phyloP scores from a whole-genome alignment of 2,888 invertebrate genomes.

The Nymphalis c-album region DNA sequence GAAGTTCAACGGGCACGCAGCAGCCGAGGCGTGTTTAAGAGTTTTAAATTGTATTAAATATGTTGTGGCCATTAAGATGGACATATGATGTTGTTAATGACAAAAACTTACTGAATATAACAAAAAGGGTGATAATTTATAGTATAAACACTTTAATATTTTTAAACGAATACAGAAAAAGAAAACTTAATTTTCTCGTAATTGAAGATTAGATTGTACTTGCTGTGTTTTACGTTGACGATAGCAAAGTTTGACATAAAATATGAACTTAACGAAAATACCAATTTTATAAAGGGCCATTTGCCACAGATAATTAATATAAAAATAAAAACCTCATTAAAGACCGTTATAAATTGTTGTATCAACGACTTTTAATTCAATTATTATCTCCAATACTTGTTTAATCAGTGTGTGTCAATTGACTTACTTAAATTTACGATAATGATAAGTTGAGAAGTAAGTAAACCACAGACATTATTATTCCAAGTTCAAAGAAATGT shows the following conservation, averaged over 20 bases:
- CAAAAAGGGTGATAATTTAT: no score
- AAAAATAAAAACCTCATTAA: background rate
- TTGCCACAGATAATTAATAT: background rate
- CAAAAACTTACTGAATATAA: no score
- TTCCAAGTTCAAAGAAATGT: conserved; percentile 23
- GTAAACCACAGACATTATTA: background rate
- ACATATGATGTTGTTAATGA: no score
- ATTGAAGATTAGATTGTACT: no score
- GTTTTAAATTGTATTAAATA: no score
- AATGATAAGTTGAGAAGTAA: conserved; percentile 17
- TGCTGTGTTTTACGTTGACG: no score
- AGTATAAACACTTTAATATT: no score
- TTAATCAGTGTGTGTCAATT: conserved; percentile 19
- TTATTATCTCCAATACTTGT: background rate
- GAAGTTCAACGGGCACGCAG: no score
- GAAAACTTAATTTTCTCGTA: no score
- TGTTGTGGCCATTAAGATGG: no score
- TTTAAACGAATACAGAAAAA: no score
- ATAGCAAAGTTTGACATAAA: background rate
- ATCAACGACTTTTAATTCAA: background rate
- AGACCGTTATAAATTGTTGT: conserved; percentile 1
- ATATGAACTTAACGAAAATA: background rate
- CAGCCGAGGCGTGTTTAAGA: no score
- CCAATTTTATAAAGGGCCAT: background rate
- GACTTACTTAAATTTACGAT: conserved; percentile 19